Evolutionary conservation across 2,888 invertebrate genomes (phyloP).

Genomic region (Dexiosoma caninum): DNA sequence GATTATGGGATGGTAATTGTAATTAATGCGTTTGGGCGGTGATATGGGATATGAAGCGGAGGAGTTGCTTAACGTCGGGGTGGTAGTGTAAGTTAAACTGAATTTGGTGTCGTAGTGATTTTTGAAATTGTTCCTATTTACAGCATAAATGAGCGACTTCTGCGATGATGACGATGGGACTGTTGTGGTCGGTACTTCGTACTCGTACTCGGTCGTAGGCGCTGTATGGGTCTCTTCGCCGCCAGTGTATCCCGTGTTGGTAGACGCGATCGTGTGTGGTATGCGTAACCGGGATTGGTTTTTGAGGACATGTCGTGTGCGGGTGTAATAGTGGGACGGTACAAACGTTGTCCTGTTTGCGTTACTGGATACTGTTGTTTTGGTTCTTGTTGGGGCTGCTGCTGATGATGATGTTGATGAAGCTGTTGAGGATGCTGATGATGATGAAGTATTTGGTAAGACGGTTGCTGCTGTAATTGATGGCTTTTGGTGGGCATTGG

Average conservation of each 20-base stretch:
- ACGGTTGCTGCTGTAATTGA: slow-evolving; percentile 53
- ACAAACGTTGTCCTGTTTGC: slow-evolving; percentile 36
- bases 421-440: slow-evolving; percentile 1
- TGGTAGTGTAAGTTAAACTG: slow-evolving; percentile 41
- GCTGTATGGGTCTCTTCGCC: slow-evolving; percentile 57
- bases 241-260: slow-evolving; percentile 28
- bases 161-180: slow-evolving; percentile 63
- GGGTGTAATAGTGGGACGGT: slow-evolving; percentile 57
- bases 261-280: slow-evolving; percentile 52
- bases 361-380: slow-evolving; percentile 24
- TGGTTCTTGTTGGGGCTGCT: slow-evolving; percentile 43
- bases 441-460: slow-evolving; percentile 33
- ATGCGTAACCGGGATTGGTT: slow-evolving; percentile 51
- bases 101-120: slow-evolving; percentile 51
- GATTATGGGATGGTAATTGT: slow-evolving; percentile 90
- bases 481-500: slow-evolving; percentile 69
- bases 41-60: not conserved
- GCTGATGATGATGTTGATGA: slow-evolving; percentile 49
- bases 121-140: slow-evolving; percentile 70
- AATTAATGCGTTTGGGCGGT: slow-evolving; percentile 82
- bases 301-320: slow-evolving; percentile 52
- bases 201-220: slow-evolving; percentile 11
- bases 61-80: slow-evolving; percentile 18
- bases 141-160: slow-evolving; percentile 83
- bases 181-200: slow-evolving; percentile 46